Evolutionary conservation across 2,113 vertebrate genomes (phyloP), one percentile per base, ranked within the genome.

Genomic region (Rhombomys opimus): DNA sequence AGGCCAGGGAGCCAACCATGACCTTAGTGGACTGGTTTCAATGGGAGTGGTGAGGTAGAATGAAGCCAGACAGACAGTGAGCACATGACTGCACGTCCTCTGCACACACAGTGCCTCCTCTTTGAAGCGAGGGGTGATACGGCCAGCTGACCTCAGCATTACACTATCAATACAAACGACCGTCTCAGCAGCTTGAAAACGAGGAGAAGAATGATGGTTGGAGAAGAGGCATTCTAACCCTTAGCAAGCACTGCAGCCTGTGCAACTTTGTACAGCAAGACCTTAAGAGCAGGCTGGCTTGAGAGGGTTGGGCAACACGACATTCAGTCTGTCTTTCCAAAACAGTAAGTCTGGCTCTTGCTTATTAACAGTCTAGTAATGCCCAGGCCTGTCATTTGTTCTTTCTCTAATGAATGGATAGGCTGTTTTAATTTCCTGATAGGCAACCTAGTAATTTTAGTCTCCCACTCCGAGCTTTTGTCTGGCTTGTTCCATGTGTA

Each of bases 351-450:
- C 94, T 89, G 96, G 67, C 38, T 88, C 91, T 90, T 82, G 91
- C 95, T 97, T 92, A 95, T 94, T 91, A 95, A 57, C 84, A 86
- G 90, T 93, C 96, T 97, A 80, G 91, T 38, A 81, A 92, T 92
- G 91, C 85, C 41, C n/a, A 93, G 87, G 73, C 76, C 96, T 96
- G 32, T 96, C 96, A 94, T 95, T 97, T 97, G 68, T 89, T 96
- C 65, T 77, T 88, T 38, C 93, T 90, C 67, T 97, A 95, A 96
- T 97, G 93, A 96, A 95, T 91, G 91, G 94, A 94, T 68, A 82
- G 93, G 77, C 90, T 97, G 86, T 94, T 46, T 92, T 97, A 92
- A 96, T 96, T 97, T 97, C 96, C 95, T 96, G 80, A 96, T 94
- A 91, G 92, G 50, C 30, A 97, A 76, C 84, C 81, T 94, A 93